phyloP scores from a whole-genome alignment of 1,140 invertebrate species.

The Cotesia glomerata region DNA sequence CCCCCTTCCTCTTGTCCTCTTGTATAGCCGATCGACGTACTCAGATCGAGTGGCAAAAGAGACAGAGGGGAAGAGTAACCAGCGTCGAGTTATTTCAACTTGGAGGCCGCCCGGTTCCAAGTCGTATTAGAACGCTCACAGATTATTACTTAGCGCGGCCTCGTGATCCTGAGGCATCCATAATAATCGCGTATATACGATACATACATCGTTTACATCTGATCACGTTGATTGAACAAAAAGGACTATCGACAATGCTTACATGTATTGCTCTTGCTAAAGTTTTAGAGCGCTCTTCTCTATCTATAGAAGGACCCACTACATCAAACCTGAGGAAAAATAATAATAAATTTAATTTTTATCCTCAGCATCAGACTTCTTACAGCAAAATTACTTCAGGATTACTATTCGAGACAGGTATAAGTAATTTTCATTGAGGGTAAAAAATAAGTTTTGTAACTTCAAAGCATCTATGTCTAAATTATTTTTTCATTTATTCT shows the following conservation, averaged over 20 bases:
- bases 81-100: constrained; percentile 47
- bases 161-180: constrained; percentile 58
- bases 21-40: background rate
- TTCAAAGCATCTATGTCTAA: too few relatives aligned
- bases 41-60: constrained; percentile 28
- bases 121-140: constrained; percentile 60
- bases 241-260: constrained; percentile 7
- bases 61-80: constrained; percentile 34
- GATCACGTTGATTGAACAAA: constrained; percentile 20
- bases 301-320: background rate
- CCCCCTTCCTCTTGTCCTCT: background rate
- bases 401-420: too few relatives aligned
- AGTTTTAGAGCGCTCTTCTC: background rate
- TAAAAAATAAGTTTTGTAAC: too few relatives aligned
- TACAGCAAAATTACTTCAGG: too few relatives aligned
- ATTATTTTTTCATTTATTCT: too few relatives aligned
- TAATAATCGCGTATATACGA: constrained; percentile 50
- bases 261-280: background rate
- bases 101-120: constrained; percentile 62
- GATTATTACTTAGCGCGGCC: constrained; percentile 60
- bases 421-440: too few relatives aligned
- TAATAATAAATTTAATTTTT: too few relatives aligned
- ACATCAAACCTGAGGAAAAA: too few relatives aligned
- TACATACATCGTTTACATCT: constrained; percentile 29
- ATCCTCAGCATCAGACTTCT: too few relatives aligned